Conservation (phyloP, 2,113 vertebrate species). For the Megatriorchis doriae region DNA sequence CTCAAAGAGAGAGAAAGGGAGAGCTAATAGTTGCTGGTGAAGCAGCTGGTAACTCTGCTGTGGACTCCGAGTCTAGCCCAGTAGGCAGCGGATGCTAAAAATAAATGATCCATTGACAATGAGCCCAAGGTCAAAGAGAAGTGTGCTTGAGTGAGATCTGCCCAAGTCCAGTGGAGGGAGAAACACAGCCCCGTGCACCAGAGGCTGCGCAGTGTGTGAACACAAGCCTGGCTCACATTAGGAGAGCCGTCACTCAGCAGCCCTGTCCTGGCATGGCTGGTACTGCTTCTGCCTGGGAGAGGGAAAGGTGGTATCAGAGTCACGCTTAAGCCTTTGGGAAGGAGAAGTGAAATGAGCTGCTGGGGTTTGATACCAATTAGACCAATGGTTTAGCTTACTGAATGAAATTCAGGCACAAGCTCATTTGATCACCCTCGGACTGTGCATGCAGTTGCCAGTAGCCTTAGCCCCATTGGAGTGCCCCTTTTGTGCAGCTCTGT, state of each 20-base stretch:
- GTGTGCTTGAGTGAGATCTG: not conserved
- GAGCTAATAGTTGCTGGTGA: not conserved
- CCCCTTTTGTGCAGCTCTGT: not conserved
- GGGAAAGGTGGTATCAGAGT: not conserved
- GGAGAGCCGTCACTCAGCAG: not conserved
- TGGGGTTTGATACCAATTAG: not conserved
- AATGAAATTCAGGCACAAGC: not conserved
- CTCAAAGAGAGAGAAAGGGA: not conserved
- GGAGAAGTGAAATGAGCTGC: not conserved
- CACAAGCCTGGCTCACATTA: not conserved
- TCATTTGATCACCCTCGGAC: not conserved
- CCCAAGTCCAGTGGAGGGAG: not conserved
- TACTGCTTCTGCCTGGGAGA: not conserved
- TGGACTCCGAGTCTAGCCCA: not conserved
- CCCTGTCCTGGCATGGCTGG: not conserved
- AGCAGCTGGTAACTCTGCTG: not conserved
- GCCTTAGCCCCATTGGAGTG: not conserved
- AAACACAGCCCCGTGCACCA: not conserved
- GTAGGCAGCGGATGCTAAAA: not conserved
- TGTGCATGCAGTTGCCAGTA: not conserved
- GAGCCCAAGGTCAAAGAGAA: not conserved
- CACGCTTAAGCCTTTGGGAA: not conserved
- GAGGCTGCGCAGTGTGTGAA: not conserved
- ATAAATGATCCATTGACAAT: not conserved
- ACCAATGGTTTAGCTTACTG: not conserved